Evolutionary conservation across 2,797 vertebrate species (phyloP), one percentile per base, ranked within the genome.

Genomic region (Gobio occitaniae): DNA sequence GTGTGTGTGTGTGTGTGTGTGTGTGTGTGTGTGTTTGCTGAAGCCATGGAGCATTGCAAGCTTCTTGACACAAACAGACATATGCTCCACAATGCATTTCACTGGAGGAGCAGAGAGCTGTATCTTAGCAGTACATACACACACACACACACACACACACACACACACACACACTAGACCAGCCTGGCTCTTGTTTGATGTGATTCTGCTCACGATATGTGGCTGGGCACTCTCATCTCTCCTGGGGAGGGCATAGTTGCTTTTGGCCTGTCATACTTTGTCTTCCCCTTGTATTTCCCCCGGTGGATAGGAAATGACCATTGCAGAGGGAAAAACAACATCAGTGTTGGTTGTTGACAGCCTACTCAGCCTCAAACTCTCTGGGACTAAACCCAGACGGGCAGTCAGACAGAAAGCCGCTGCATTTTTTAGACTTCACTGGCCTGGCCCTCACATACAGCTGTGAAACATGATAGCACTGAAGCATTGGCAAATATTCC

Each of bases 261-360:
- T 80, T 82, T 89, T 80, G 87, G 83, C 88, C 86, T 79, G 78
- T 92, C 90, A 88, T 76, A 87, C 85, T 89, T 91, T 92, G 85
- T 91, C 91, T 90, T 89, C 75, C 83, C 61, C 56, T 88, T 89
- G 86, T 87, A 32, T 86, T 90, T 74, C 88, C 88, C 54, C 85
- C 9, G 21, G 79, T 32, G 74, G 84, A 87, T 87, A 25, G 86
- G 68, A 91, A 88, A 89, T 41, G 56, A 89, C 89, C 89, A 90
- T 76, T 59, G 70, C 86, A 65, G 89, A 87, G 86, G 86, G 91
- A 87, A 77, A 88, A 88, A 91, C 91, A 92, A 90, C 90, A 90
- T 91, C 88, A 81, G 86, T 85, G 89, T 87, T 90, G 89, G 90
- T 93, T 92, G 91, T 89, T 91, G 90, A 92, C 92, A 91, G 89